Evolutionary conservation across 2,888 invertebrate genomes (phyloP).

Genomic region (Lasioglossum leucozonium): DNA sequence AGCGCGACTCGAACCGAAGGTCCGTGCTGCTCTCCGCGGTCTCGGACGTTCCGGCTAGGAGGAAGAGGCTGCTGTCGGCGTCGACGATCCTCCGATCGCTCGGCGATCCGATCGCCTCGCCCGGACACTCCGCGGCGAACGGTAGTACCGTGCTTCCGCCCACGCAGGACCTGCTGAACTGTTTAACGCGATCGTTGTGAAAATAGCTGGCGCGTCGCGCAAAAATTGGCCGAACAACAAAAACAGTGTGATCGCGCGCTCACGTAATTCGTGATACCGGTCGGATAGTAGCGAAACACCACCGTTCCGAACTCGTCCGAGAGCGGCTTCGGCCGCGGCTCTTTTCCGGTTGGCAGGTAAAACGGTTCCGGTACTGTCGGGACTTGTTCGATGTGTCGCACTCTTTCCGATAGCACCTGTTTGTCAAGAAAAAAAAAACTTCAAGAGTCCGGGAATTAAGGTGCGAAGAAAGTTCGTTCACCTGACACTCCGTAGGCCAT

Average conservation of each 20-base stretch:
- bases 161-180: constrained; percentile 94
- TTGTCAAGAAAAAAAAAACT: background rate
- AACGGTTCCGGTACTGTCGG: constrained; percentile 92
- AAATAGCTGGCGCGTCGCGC: background rate
- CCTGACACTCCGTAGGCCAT: constrained; percentile 96
- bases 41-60: constrained; percentile 42
- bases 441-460: background rate
- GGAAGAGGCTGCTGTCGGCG: constrained; percentile 28
- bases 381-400: constrained; percentile 91
- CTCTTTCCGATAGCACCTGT: constrained; percentile 81
- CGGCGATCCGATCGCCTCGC: background rate
- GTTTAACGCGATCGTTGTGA: constrained; percentile 57
- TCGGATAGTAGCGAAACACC: constrained; percentile 93
- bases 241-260: constrained; percentile 82
- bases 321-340: constrained; percentile 93
- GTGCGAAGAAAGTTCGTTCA: constrained; percentile 77
- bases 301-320: constrained; percentile 94
- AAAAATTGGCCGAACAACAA: background rate
- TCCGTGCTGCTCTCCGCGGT: constrained; percentile 84
- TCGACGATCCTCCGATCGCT: constrained; percentile 24
- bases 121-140: constrained; percentile 13
- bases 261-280: constrained; percentile 95
- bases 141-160: constrained; percentile 89
- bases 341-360: constrained; percentile 91
- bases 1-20: constrained; percentile 95